These are phyloP conservation scores for Eupelmus urozonus DNA, from an alignment of 2,888 invertebrate species.

Conservation along the genomic window DNA sequence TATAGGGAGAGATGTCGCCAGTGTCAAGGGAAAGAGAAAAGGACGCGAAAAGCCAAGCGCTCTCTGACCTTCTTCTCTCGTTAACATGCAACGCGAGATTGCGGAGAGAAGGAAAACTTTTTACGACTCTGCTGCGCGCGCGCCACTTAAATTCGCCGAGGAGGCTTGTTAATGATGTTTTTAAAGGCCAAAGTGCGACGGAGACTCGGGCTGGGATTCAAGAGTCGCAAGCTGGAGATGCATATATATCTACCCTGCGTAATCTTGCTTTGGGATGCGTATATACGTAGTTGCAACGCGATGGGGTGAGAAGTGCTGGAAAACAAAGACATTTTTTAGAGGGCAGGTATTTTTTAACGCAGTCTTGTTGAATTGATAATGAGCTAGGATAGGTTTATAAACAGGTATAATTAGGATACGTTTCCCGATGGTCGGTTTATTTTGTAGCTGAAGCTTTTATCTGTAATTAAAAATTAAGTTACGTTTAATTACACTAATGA, in stretches of 20 bases:
- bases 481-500: too few species aligned
- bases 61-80: conserved; percentile 48
- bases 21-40: conserved; percentile 30
- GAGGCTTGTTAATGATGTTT: conserved; percentile 53
- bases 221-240: not conserved
- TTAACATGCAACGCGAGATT: conserved; percentile 48
- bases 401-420: too few species aligned
- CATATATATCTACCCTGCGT: too few species aligned
- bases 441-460: too few species aligned
- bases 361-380: too few species aligned
- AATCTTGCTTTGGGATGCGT: too few species aligned
- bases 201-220: not conserved
- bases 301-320: not conserved
- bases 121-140: conserved; percentile 14
- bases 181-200: conserved; percentile 36
- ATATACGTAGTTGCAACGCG: too few species aligned
- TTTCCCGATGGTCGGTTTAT: too few species aligned
- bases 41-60: conserved; percentile 23
- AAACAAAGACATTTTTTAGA: not conserved
- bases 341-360: too few species aligned
- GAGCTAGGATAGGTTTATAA: too few species aligned
- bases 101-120: conserved; percentile 33
- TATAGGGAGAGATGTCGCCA: conserved; percentile 13
- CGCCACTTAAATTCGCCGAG: conserved; percentile 47
- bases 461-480: too few species aligned